A percentile compares a stretch with the other conserved stretches of the same genome.
Conservation (phyloP, 2,797 vertebrate species). For the Anniella stebbinsi region DNA sequence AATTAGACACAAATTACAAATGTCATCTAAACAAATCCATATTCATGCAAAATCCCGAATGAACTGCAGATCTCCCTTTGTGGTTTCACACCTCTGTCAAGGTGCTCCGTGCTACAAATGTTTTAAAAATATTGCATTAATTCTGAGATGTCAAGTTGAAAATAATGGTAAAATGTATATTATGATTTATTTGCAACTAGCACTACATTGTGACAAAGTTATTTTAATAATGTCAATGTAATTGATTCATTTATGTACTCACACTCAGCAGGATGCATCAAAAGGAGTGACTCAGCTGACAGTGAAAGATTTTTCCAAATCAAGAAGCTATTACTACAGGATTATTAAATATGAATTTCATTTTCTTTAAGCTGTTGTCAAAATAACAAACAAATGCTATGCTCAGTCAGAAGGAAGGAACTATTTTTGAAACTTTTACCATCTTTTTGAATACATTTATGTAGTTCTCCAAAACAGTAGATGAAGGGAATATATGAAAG, state of each 20-base stretch:
- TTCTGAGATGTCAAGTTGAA: conserved; percentile 21
- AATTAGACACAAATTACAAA: not conserved
- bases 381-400: conserved; percentile 21
- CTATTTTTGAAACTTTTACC: not conserved
- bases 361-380: conserved; percentile 23
- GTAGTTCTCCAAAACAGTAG: not conserved
- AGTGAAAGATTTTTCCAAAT: not conserved
- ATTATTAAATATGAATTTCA: not conserved
- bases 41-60: not conserved
- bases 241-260: not conserved
- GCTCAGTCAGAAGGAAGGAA: conserved; percentile 16
- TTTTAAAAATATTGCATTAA: conserved; percentile 12
- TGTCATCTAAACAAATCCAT: not conserved
- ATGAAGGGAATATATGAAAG: not conserved
- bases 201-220: conserved; percentile 3
- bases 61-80: not conserved
- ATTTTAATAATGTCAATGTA: not conserved
- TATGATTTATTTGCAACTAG: conserved; percentile 12
- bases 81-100: conserved; percentile 5
- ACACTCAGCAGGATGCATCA: not conserved
- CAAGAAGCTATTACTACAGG: not conserved
- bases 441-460: not conserved
- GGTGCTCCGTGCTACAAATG: not conserved
- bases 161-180: conserved; percentile 4
- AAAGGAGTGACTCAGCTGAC: not conserved